Conservation (phyloP, 2,113 vertebrate genomes). For the pig (Sus scrofa) region T2T-Sscrofa CM000812.6:182158501-182159000, state of each 20-base stretch:
- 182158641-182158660: not conserved
- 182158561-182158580: not conserved
- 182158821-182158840: not conserved
- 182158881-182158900: not conserved
- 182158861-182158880: not conserved
- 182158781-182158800: not conserved
- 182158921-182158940: not conserved
- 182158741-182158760: not conserved
- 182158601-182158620: not conserved
- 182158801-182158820: not conserved
- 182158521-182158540: not conserved
- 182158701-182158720: constrained; percentile 21
- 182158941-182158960: not conserved
- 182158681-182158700: not conserved
- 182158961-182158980: not conserved
- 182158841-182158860: not conserved
- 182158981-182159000: not conserved
- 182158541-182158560: not conserved
- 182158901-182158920: not conserved
- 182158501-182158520: not conserved
- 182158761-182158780: not conserved
- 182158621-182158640: not conserved
- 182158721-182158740: constrained; percentile 34
- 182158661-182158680: not conserved
- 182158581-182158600: not conserved